Percentiles rank a stretch among this genome's conserved stretches.
Evolutionary conservation across 1,140 invertebrate species (phyloP).

Genomic region (Drosophila orena): DNA sequence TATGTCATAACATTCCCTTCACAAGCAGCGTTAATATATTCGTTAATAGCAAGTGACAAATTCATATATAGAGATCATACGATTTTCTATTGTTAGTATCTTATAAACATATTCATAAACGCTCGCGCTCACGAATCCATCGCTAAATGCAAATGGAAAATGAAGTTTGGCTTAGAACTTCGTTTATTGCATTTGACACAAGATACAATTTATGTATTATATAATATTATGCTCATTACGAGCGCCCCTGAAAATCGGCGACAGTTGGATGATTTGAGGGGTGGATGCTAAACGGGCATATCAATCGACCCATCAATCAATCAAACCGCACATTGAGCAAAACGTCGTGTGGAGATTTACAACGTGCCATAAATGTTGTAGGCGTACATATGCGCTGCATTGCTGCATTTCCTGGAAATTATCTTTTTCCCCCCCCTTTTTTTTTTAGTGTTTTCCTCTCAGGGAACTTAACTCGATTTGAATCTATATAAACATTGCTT

Average conservation of each 20-base stretch:
- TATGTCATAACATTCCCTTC: neutral
- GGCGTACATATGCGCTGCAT: conserved; percentile 7
- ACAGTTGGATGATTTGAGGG: conserved; percentile 51
- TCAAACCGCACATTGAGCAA: conserved; percentile 35
- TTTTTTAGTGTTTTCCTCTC: neutral
- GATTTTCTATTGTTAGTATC: no score
- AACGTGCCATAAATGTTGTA: conserved; percentile 4
- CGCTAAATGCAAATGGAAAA: conserved; percentile 35
- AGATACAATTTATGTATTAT: conserved; percentile 34
- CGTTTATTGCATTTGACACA: conserved; percentile 43
- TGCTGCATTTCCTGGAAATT: neutral
- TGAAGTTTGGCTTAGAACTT: conserved; percentile 50
- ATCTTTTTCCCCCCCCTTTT: neutral
- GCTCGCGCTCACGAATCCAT: neutral
- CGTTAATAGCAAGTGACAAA: no score
- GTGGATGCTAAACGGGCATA: conserved; percentile 20
- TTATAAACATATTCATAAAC: no score
- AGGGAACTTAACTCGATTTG: neutral
- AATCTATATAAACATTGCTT: neutral
- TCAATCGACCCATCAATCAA: conserved; percentile 64
- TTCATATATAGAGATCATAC: no score
- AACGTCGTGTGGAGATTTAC: conserved; percentile 20
- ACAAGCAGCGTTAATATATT: no score
- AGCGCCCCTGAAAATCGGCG: conserved; percentile 20
- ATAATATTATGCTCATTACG: conserved; percentile 17